These are phyloP conservation scores for Poecilia wingei DNA, from an alignment of 2,797 vertebrate species.

Conservation along the genomic window DNA sequence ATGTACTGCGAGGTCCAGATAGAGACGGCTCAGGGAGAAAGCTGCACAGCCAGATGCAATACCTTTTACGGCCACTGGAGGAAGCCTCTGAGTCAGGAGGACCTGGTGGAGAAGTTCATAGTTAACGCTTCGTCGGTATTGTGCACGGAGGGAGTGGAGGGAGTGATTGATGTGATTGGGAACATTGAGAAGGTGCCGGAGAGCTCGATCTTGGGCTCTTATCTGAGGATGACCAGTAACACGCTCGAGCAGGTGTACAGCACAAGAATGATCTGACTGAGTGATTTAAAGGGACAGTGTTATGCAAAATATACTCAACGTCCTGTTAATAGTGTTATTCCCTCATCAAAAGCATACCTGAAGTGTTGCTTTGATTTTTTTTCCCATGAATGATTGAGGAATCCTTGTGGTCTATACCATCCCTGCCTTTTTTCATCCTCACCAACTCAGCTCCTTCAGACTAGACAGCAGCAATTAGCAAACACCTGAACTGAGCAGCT, in stretches of 20 bases:
- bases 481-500: no score
- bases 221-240: slow-evolving; percentile 76
- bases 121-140: slow-evolving; percentile 78
- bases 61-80: slow-evolving; percentile 96
- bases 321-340: no score
- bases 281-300: no score
- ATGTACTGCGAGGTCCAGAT: slow-evolving; percentile 87
- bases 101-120: slow-evolving; percentile 88
- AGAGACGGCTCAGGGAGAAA: slow-evolving; percentile 64
- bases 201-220: slow-evolving; percentile 73
- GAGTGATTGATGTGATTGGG: slow-evolving; percentile 78
- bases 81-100: slow-evolving; percentile 86
- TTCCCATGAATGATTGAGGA: no score
- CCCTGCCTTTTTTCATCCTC: no score
- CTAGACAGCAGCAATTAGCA: no score
- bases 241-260: background rate
- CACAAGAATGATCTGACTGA: background rate
- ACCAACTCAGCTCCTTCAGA: no score
- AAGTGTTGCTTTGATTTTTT: no score
- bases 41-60: slow-evolving; percentile 68
- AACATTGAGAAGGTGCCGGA: slow-evolving; percentile 84
- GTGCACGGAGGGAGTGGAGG: slow-evolving; percentile 76
- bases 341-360: no score
- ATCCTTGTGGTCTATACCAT: no score
- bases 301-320: no score